These are phyloP conservation scores for Phlogophora meticulosa DNA, from an alignment of 2,888 invertebrate species.

Conservation along the genomic window DNA sequence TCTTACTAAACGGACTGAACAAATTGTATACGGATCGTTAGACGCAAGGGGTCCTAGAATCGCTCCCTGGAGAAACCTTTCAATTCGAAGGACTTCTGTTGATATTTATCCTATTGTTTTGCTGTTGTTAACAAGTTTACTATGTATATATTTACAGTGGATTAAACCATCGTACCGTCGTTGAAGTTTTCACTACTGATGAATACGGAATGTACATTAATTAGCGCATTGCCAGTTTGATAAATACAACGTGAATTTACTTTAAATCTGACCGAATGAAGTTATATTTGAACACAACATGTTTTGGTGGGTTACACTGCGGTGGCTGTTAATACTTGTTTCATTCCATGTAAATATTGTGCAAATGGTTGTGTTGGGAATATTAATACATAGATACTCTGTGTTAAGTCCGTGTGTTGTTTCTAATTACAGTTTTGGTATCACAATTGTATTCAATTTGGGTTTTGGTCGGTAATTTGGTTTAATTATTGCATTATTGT, in stretches of 20 bases:
- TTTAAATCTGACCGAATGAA: slow-evolving; percentile 28
- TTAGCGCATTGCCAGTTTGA: slow-evolving; percentile 46
- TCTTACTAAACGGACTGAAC: background rate
- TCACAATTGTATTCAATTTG: slow-evolving; percentile 30
- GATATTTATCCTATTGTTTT: slow-evolving; percentile 19
- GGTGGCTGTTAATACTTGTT: slow-evolving; percentile 12
- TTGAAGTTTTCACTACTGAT: slow-evolving; percentile 31
- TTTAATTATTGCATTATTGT: slow-evolving; percentile 32
- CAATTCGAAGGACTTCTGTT: slow-evolving; percentile 15
- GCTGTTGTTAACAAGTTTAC: slow-evolving; percentile 20
- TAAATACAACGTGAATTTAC: slow-evolving; percentile 47
- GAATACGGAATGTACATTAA: slow-evolving; percentile 40
- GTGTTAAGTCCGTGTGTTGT: slow-evolving; percentile 19
- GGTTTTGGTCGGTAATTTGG: slow-evolving; percentile 18
- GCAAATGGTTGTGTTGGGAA: slow-evolving; percentile 14
- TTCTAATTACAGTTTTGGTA: slow-evolving; percentile 35
- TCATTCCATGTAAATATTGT: slow-evolving; percentile 8
- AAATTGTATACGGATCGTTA: slow-evolving; percentile 22
- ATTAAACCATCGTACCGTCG: no score
- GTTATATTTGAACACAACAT: slow-evolving; percentile 14
- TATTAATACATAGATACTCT: slow-evolving; percentile 16
- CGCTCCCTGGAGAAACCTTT: slow-evolving; percentile 45
- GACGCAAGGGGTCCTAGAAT: slow-evolving; percentile 17
- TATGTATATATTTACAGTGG: slow-evolving; percentile 11
- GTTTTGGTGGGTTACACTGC: slow-evolving; percentile 1